Evolutionary conservation across 2,113 vertebrate genomes (phyloP), one percentile per base, ranked within the genome.

Genomic region (Salvelinus alpinus): DNA sequence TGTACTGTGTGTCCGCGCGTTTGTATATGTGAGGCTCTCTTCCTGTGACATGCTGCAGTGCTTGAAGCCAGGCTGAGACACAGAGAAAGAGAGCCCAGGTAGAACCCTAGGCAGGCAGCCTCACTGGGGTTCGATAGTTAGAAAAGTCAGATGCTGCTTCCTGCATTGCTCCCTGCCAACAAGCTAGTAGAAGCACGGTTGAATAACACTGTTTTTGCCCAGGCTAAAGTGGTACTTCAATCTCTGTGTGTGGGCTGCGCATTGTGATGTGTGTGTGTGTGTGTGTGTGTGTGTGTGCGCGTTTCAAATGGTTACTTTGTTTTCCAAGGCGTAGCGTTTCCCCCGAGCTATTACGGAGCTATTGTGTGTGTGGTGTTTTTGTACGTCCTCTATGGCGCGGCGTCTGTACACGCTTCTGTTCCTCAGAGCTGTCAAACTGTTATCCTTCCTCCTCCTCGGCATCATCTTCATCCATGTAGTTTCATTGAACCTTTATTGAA

Each of bases 141-240:
- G 77, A 70, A 66, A 54, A 90, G 85, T 85, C 84, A 84, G 88
- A 89, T 81, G 81, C 84, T 86, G 82, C 89, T 85, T 90, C 86
- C 70, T 84, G 22, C 74, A 11, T 44, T 54, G 75, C 84, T 85
- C 82, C 81, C 85, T 72, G 82, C 85, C 77, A 78, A 85, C 62
- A 79, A 60, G 5, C 38, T 18, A 54, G 73, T 68, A 64, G 72
- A 78, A 83, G 78, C 72, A 75, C 82, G 87, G 87, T 75, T 85
- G 87, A 88, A 87, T 85, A 86, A 75, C 59, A 74, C 59, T 22
- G 12, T 48, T 54, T n/a, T 48, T 74, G n/a, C 48, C 9, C 68
- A 80, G 24, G 64, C 73, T 78, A 76, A 87, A 89, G 82, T 75
- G 85, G 76, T 86, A 80, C 85, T 88, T 73, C 78, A 87, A 29